Evolutionary conservation across 2,113 vertebrate genomes (phyloP).

Genomic region (Chunga burmeisteri): DNA sequence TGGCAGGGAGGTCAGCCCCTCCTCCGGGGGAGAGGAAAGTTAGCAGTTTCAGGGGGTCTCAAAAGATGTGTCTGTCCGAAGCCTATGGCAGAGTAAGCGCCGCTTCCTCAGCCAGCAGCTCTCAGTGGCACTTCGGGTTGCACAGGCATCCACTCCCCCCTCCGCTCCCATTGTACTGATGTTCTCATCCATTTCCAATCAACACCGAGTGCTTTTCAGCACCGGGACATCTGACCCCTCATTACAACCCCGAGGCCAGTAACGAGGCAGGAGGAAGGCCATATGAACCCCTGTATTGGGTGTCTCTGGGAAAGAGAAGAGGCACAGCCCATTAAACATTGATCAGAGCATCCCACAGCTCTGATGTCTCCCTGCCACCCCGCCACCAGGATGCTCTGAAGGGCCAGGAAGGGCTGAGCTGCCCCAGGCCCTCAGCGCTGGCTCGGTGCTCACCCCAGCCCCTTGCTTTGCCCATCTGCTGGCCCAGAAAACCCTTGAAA

Average conservation of each 20-base stretch:
- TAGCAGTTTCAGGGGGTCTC: rapidly evolving
- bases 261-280: conserved; percentile 24
- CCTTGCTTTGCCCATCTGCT: rapidly evolving
- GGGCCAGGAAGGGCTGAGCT: neutral
- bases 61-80: neutral
- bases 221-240: conserved; percentile 32
- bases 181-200: neutral
- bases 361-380: rapidly evolving
- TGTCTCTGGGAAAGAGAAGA: conserved; percentile 32
- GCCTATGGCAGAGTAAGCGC: neutral
- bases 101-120: neutral
- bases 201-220: neutral
- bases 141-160: neutral
- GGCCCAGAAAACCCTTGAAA: neutral
- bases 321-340: conserved; percentile 62
- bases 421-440: neutral
- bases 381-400: neutral
- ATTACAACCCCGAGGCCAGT: conserved; percentile 63
- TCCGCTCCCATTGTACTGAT: neutral
- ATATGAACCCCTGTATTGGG: neutral
- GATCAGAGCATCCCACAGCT: neutral
- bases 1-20: neutral
- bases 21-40: no score
- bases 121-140: neutral
- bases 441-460: rapidly evolving